phyloP scores from a whole-genome alignment of 2,797 vertebrate genomes.

The Sebastes cheni region DNA sequence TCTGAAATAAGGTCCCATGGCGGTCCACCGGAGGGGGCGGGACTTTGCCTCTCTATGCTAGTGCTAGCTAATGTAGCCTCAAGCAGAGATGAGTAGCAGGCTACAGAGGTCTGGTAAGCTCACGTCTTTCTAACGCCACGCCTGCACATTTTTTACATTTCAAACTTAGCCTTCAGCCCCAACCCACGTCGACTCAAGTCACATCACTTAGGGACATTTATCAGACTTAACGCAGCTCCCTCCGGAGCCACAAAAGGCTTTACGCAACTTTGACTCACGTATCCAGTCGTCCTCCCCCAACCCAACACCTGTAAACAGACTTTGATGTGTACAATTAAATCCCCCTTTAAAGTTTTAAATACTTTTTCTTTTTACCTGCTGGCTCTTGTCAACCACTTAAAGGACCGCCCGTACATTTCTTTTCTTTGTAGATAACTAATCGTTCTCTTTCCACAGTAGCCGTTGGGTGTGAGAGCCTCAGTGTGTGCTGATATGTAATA shows the following conservation, averaged over 20 bases:
- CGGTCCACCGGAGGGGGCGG: too few relatives aligned
- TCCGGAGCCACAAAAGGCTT: background rate
- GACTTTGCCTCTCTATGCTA: background rate
- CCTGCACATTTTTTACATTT: background rate
- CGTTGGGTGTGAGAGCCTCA: slow-evolving; percentile 9
- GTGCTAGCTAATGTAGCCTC: background rate
- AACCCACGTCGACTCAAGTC: background rate
- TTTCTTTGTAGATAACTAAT: slow-evolving; percentile 13
- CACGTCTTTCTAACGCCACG: background rate
- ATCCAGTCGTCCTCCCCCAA: background rate
- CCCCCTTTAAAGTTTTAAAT: background rate
- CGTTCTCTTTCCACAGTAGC: background rate
- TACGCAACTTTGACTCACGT: background rate
- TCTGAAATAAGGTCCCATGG: too few relatives aligned
- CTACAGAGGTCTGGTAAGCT: background rate
- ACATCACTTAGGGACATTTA: background rate
- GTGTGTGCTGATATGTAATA: slow-evolving; percentile 24
- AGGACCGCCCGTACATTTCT: background rate
- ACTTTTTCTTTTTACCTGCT: background rate
- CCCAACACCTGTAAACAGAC: background rate
- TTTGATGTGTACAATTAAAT: background rate
- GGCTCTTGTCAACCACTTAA: background rate
- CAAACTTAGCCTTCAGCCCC: too few relatives aligned
- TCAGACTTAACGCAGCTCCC: background rate
- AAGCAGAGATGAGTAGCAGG: background rate